phyloP scores from a whole-genome alignment of 2,113 vertebrate genomes.

The Alosa alosa region DNA sequence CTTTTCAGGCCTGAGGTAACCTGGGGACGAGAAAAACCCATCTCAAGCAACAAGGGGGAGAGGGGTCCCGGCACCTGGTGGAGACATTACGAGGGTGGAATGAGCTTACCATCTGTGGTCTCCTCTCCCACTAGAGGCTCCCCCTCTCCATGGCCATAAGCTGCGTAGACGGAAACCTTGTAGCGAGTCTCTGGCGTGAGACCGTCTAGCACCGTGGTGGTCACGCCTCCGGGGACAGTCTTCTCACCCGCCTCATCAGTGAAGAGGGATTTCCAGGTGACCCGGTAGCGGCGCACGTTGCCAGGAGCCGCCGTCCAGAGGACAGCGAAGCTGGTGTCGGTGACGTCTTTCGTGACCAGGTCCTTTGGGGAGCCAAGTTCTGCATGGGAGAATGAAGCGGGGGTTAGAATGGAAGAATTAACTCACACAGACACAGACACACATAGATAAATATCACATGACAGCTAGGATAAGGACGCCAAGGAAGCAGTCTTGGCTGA shows the following conservation, averaged over 20 bases:
- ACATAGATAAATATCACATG: not conserved
- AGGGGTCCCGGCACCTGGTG: slow-evolving; percentile 15
- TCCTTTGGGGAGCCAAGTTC: slow-evolving; percentile 88
- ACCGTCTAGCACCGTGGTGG: slow-evolving; percentile 80
- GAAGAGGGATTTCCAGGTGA: slow-evolving; percentile 88
- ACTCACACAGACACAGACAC: not conserved
- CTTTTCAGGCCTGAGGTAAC: slow-evolving; percentile 34
- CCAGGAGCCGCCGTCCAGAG: slow-evolving; percentile 91
- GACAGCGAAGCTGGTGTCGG: slow-evolving; percentile 83
- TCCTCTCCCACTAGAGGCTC: slow-evolving; percentile 85
- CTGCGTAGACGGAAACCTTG: slow-evolving; percentile 84
- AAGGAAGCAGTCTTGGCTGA: not conserved
- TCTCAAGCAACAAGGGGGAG: not conserved
- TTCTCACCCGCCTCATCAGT: slow-evolving; percentile 85
- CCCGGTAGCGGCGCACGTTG: slow-evolving; percentile 81
- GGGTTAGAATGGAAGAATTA: not conserved
- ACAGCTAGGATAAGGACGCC: not conserved
- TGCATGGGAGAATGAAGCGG: slow-evolving; percentile 57
- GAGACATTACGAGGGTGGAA: slow-evolving; percentile 42
- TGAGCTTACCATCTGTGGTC: slow-evolving; percentile 85
- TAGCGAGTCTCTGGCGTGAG: slow-evolving; percentile 95
- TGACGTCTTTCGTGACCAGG: slow-evolving; percentile 87
- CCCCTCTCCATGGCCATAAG: slow-evolving; percentile 85
- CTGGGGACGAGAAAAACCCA: slow-evolving; percentile 35
- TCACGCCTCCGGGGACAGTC: slow-evolving; percentile 74